These are phyloP conservation scores for Dinoponera quadriceps DNA, from an alignment of 1,140 invertebrate species.

Conservation along the genomic window DNA sequence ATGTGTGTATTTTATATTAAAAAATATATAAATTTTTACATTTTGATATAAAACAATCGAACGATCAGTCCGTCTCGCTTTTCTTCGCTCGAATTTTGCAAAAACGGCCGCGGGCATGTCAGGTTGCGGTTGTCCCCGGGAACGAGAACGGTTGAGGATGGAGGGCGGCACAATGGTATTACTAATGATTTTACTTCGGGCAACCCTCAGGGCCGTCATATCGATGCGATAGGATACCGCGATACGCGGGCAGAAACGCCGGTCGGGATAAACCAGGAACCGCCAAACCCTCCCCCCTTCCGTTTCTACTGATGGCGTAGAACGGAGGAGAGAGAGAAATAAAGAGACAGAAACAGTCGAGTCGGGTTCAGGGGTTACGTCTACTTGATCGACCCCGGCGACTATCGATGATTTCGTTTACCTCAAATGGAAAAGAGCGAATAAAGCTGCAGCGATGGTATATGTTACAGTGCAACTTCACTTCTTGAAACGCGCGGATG, in stretches of 20 bases:
- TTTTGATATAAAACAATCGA: neutral
- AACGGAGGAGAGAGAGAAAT: slow-evolving; percentile 9
- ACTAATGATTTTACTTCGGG: slow-evolving; percentile 82
- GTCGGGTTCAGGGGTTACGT: slow-evolving; percentile 75
- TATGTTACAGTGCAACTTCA: slow-evolving; percentile 37
- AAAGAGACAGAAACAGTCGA: neutral
- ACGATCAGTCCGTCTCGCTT: slow-evolving; percentile 6
- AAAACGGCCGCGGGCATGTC: slow-evolving; percentile 53
- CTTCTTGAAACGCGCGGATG: neutral
- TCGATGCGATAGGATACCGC: slow-evolving; percentile 79
- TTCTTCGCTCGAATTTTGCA: slow-evolving; percentile 54
- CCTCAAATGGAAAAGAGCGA: slow-evolving; percentile 70
- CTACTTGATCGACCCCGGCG: slow-evolving; percentile 78
- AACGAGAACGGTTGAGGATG: slow-evolving; percentile 32
- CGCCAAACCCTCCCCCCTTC: slow-evolving; percentile 51
- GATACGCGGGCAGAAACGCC: slow-evolving; percentile 78
- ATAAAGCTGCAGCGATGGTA: slow-evolving; percentile 14
- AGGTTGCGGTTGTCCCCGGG: slow-evolving; percentile 39
- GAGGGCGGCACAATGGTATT: slow-evolving; percentile 79
- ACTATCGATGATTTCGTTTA: slow-evolving; percentile 82
- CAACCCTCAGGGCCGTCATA: slow-evolving; percentile 80
- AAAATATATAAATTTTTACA: too few species aligned
- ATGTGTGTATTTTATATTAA: neutral
- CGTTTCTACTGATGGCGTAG: slow-evolving; percentile 42
- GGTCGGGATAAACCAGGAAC: slow-evolving; percentile 75